These are phyloP conservation scores for Bubo scandiacus DNA, from an alignment of 2,113 vertebrate genomes.

Conservation along the genomic window DNA sequence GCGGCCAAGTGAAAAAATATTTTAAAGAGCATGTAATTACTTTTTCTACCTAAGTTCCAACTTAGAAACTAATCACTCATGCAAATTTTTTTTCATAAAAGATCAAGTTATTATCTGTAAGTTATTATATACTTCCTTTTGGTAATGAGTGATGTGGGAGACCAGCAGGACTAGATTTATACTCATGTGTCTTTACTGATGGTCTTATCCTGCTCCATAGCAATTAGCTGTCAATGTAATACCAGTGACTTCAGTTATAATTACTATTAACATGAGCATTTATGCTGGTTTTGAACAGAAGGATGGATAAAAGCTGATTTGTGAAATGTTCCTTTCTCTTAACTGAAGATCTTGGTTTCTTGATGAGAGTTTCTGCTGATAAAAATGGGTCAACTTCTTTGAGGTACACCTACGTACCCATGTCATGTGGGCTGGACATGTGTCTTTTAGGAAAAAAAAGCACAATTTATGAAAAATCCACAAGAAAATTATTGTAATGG, in stretches of 20 bases:
- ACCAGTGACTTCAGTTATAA: background rate
- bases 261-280: background rate
- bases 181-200: background rate
- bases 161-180: background rate
- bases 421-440: background rate
- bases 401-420: background rate
- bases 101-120: background rate
- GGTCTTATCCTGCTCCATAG: background rate
- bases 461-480: background rate
- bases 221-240: background rate
- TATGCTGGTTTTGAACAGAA: background rate
- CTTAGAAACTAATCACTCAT: background rate
- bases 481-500: background rate
- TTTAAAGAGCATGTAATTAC: background rate
- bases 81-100: background rate
- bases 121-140: background rate
- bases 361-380: background rate
- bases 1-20: background rate
- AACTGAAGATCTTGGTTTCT: background rate
- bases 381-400: background rate
- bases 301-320: background rate
- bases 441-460: background rate
- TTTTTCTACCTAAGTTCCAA: background rate
- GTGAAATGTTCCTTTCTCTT: background rate
- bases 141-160: background rate